These are phyloP conservation scores for Trilocha varians DNA, from an alignment of 2,888 invertebrate species.

Conservation along the genomic window DNA sequence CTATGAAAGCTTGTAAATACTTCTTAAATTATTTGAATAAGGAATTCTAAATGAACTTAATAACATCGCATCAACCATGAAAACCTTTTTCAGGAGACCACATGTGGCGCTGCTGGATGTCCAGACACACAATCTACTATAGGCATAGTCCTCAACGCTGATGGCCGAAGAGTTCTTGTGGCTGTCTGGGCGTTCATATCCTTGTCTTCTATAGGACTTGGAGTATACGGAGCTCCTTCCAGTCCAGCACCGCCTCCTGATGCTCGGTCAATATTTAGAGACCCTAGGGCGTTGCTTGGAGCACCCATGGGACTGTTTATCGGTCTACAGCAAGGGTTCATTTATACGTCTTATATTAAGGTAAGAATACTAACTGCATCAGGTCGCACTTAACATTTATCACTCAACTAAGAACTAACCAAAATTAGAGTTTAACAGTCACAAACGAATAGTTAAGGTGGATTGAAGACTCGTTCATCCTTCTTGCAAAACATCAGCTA, in stretches of 20 bases:
- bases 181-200: conserved; percentile 50
- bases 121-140: conserved; percentile 42
- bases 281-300: conserved; percentile 78
- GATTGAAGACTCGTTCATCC: no score
- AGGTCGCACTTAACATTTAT: no score
- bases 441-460: no score
- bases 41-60: no score
- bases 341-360: conserved; percentile 87
- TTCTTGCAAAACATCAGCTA: no score
- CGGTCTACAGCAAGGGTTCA: conserved; percentile 88
- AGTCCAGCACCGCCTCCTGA: conserved; percentile 50
- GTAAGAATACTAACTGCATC: conserved; percentile 63
- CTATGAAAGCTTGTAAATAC: no score
- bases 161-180: conserved; percentile 45
- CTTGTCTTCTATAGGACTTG: conserved; percentile 38
- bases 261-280: conserved; percentile 58
- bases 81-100: conserved; percentile 39
- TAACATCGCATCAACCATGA: no score
- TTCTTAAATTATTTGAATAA: no score
- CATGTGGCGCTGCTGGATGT: conserved; percentile 58
- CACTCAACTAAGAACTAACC: no score
- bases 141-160: conserved; percentile 43
- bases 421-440: no score
- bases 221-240: conserved; percentile 46
- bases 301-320: conserved; percentile 86